A percentile compares a stretch with the other conserved stretches of the same genome.
Conservation (phyloP, 2,888 invertebrate species). For the Meiosimyza decipiens region DNA sequence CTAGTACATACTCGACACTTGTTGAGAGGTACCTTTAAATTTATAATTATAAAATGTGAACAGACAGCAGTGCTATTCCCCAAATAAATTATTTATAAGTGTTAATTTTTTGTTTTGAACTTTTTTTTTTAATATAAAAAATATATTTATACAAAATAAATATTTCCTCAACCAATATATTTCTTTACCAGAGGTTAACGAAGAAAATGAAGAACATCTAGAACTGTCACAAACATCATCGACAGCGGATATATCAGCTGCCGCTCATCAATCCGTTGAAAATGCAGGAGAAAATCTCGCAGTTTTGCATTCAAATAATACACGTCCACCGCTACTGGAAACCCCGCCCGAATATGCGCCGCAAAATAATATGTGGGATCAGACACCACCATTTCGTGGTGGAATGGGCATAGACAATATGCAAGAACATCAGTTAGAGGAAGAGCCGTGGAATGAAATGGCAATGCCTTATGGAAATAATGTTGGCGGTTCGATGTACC, state of each 20-base stretch:
- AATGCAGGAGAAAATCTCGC: conserved; percentile 25
- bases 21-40: too few relatives aligned
- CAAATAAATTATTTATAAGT: too few relatives aligned
- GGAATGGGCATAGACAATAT: conserved; percentile 37
- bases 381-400: conserved; percentile 17
- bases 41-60: too few relatives aligned
- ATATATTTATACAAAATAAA: background rate
- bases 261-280: conserved; percentile 14
- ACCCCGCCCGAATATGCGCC: conserved; percentile 57
- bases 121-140: background rate
- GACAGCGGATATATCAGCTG: conserved; percentile 4
- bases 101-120: too few relatives aligned
- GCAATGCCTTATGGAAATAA: conserved; percentile 49
- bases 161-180: conserved; percentile 25
- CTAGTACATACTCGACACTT: too few relatives aligned
- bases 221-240: conserved; percentile 35
- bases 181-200: conserved; percentile 44
- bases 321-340: conserved; percentile 57
- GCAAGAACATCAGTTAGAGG: conserved; percentile 44
- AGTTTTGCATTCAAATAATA: conserved; percentile 24
- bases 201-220: conserved; percentile 28
- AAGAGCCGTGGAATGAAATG: conserved; percentile 55
- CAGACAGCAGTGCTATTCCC: too few relatives aligned
- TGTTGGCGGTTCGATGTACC: conserved; percentile 41
- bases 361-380: conserved; percentile 54